Evolutionary conservation across 1,140 invertebrate genomes (phyloP), one percentile per base, ranked within the genome.

Genomic region (Drosophila ironensis): DNA sequence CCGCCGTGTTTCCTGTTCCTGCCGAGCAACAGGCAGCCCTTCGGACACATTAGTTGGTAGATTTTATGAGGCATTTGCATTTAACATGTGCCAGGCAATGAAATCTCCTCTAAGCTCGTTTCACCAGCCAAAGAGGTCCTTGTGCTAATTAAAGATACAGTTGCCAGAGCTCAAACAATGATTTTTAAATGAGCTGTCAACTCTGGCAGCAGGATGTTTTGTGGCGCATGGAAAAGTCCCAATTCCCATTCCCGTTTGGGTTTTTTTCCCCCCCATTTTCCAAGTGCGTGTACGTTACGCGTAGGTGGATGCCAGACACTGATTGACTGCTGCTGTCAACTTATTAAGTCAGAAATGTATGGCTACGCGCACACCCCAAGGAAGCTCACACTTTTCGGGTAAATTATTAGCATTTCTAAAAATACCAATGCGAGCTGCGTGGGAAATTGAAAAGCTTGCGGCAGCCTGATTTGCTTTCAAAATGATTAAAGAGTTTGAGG

Each of bases 321-420:
- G 73, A 84, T 60, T 82, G 78, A 78, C 78, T 84, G 78, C 78
- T 70, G 52, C 77, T 84, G 72, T 84, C 78, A 84, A 70, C 68
- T 84, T 84, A 84, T 84, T 82, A 84, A 84, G 73, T 77, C 72
- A 25, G 46, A 70, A 59, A 70, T 76, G 61, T 63, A 48, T 48
- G 48, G 46, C 4, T 20, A 30, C 2, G 6, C 4, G 30, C 17
- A 25, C 8, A n/a, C 12, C 17, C 53, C 20, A 20, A 33, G 27
- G 57, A 44, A 52, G 50, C 56, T 57, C 46, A 27, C 63, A 56
- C 64, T 68, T 68, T 42, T 45, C 17, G 63, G 28, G 63, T 63
- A 50, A 69, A 63, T 63, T 69, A 75, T 75, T 61, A 66, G 72
- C 72, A 53, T 33, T 38, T 64, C 78, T 77, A 72, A 81, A 84